A percentile compares a stretch with the other conserved stretches of the same genome.
Evolutionary conservation across 2,888 invertebrate genomes (phyloP).

Genomic region (Oxycera nigricornis): DNA sequence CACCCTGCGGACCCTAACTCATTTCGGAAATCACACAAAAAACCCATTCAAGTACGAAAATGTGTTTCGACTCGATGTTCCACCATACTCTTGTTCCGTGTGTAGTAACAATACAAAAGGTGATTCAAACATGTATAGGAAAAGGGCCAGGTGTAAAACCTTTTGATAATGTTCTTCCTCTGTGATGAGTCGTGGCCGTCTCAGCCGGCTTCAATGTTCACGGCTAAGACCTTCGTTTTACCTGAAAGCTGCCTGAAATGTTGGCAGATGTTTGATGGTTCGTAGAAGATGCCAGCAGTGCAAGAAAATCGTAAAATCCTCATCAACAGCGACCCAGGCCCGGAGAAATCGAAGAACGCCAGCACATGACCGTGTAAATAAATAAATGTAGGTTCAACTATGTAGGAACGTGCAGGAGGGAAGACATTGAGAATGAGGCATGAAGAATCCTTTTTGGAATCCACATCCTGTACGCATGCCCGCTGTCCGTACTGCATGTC

Average conservation of each 20-base stretch:
- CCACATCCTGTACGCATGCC: constrained; percentile 7
- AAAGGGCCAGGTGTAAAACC: constrained; percentile 40
- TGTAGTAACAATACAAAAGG: constrained; percentile 16
- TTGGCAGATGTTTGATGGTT: constrained; percentile 38
- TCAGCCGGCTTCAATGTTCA: background rate
- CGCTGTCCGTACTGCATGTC: background rate
- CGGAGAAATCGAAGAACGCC: background rate
- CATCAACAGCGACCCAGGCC: background rate
- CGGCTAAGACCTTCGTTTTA: constrained; percentile 24
- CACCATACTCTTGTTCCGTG: background rate
- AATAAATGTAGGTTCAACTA: background rate
- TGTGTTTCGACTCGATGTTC: background rate
- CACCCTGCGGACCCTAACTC: too few relatives aligned
- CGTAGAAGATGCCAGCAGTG: constrained; percentile 26
- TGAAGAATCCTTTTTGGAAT: constrained; percentile 16
- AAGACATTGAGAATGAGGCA: constrained; percentile 28
- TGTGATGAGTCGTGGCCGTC: constrained; percentile 25
- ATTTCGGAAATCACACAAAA: background rate
- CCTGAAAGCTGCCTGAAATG: constrained; percentile 26
- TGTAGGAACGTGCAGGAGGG: background rate
- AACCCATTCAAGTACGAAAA: constrained; percentile 15
- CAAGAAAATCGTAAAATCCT: constrained; percentile 6
- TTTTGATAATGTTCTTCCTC: constrained; percentile 34
- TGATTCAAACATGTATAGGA: background rate
- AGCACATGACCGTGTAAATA: background rate